Evolutionary conservation across 2,888 invertebrate genomes (phyloP), one percentile per base, ranked within the genome.

Genomic region (Platycheirus albimanus): DNA sequence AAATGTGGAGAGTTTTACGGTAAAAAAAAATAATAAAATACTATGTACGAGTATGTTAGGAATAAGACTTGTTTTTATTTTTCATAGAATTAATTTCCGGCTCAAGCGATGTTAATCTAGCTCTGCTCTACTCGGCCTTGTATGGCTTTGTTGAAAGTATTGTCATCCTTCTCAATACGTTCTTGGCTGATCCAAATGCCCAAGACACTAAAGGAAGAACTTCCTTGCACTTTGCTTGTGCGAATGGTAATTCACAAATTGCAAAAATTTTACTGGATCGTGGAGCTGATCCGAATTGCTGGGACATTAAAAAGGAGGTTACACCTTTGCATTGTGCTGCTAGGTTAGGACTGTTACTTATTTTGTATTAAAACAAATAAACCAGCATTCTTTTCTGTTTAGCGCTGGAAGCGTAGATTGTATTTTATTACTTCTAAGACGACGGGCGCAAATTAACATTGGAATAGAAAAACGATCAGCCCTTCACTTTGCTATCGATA

Each of bases 401-500:
- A 90, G 91, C 75, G 87, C 89, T 11, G 89, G 89, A 30, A 91
- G 90, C 85, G 87, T 89, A 0, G 91, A 91, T 49, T 91, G 91
- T 54, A 90, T 91, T 36, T 92, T 94, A 90, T 90, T 94, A 86
- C 89, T 97, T 83, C 91, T 97, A 72, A 92, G 93, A 77, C 92
- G 94, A 74, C 95, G 95, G 0, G 96, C 96, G n/a, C 94, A 95
- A 86, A 94, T 96, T n/a, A 94, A 96, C 87, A 95, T 95, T 6
- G 96, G 96, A 11, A 91, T 93, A 56, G 92, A 91, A 66, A 93
- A 93, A 67, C 93, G 93, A 84, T 96, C 96, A 43, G 95, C 97
- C 0, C 91, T 98, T 80, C 96, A 97, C 89, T 96, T 95, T 89
- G 97, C 97, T 0, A 96, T 96, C 63, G 93, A 95, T 85, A 95